These are phyloP conservation scores for Latrodectus elegans DNA, from an alignment of 2,888 invertebrate species.

Conservation along the genomic window DNA sequence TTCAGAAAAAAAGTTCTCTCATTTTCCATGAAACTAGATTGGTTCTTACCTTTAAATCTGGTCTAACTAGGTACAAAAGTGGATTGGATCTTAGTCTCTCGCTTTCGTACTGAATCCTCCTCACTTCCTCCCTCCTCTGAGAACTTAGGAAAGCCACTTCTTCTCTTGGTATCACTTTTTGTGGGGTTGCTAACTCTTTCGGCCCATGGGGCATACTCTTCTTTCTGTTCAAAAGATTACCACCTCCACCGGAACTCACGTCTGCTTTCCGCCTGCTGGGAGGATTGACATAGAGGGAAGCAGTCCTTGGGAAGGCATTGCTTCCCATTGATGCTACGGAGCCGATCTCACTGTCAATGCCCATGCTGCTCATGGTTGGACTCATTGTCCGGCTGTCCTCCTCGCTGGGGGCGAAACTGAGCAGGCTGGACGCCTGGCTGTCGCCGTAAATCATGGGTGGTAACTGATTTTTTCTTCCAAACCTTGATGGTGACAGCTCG, in stretches of 20 bases:
- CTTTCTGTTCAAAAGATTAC: constrained; percentile 86
- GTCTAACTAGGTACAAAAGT: constrained; percentile 95
- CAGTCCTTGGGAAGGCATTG: constrained; percentile 52
- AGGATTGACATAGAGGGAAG: constrained; percentile 66
- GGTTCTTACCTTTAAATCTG: constrained; percentile 91
- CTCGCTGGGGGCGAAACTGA: constrained; percentile 67
- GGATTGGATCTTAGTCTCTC: constrained; percentile 96
- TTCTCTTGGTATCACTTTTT: constrained; percentile 89
- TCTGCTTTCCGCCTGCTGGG: constrained; percentile 42
- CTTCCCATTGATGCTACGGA: constrained; percentile 43
- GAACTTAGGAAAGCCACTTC: constrained; percentile 96
- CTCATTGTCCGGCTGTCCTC: constrained; percentile 50
- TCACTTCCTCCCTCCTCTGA: constrained; percentile 93
- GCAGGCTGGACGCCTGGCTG: constrained; percentile 58
- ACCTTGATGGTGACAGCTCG: constrained; percentile 70
- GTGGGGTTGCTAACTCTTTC: constrained; percentile 81
- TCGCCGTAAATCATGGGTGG: constrained; percentile 70
- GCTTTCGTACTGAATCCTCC: constrained; percentile 90
- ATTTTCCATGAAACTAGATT: too few species aligned
- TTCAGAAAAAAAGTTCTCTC: too few species aligned
- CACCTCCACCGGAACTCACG: constrained; percentile 55
- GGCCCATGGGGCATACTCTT: constrained; percentile 93
- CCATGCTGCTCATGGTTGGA: constrained; percentile 60
- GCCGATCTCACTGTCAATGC: constrained; percentile 44
- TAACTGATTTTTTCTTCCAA: constrained; percentile 67